Evolutionary conservation across 1,140 invertebrate species (phyloP).

Genomic region (Hetaerina americana): DNA sequence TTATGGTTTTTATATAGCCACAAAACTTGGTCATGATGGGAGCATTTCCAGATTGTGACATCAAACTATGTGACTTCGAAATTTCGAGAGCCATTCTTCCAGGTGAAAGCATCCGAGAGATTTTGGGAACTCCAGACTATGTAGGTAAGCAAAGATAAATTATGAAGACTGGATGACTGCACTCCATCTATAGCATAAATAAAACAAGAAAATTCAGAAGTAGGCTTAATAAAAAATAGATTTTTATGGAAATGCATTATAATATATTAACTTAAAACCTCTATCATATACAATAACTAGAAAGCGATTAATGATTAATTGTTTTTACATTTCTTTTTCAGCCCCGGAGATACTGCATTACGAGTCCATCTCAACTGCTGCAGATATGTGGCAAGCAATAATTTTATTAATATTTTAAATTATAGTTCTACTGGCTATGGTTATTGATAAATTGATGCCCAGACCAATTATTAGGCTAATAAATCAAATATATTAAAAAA

Average conservation of each 20-base stretch:
- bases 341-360: constrained; percentile 64
- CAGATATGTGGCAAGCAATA: constrained; percentile 58
- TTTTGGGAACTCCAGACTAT: constrained; percentile 68
- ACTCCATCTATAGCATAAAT: background rate
- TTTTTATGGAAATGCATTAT: too few species aligned
- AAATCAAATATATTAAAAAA: too few species aligned
- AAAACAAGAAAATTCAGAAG: background rate
- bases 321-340: constrained; percentile 38
- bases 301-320: too few species aligned
- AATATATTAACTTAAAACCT: too few species aligned
- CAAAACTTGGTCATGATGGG: constrained; percentile 63
- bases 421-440: too few species aligned
- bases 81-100: constrained; percentile 53
- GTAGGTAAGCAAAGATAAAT: constrained; percentile 42
- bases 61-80: constrained; percentile 67
- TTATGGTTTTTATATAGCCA: constrained; percentile 37
- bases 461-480: too few species aligned
- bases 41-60: constrained; percentile 50
- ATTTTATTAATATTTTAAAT: too few species aligned
- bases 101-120: constrained; percentile 54
- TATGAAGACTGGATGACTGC: background rate
- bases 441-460: too few species aligned
- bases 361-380: constrained; percentile 50
- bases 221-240: too few species aligned
- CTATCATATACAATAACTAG: too few species aligned